phyloP scores from a whole-genome alignment of 2,797 vertebrate genomes.

The Sphenodon punctatus region DNA sequence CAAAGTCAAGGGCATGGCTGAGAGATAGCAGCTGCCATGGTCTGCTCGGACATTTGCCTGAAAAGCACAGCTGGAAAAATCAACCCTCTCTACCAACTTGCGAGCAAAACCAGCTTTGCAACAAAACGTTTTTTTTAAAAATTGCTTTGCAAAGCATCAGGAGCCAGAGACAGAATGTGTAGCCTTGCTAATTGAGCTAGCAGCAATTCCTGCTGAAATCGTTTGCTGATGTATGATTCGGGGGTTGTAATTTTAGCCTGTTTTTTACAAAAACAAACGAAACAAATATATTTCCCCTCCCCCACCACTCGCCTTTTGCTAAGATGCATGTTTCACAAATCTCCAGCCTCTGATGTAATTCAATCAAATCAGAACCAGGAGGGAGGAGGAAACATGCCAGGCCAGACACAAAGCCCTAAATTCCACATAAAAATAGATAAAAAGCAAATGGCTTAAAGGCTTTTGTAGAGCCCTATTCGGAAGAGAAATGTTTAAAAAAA shows the following conservation, averaged over 20 bases:
- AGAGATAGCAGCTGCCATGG: background rate
- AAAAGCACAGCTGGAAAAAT: background rate
- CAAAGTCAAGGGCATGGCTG: background rate
- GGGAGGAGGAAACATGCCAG: conserved; percentile 28
- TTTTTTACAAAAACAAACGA: background rate
- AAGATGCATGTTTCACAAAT: conserved; percentile 19
- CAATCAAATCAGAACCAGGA: conserved; percentile 44
- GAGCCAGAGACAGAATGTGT: background rate
- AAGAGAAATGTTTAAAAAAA: background rate
- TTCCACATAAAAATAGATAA: conserved; percentile 77
- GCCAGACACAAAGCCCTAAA: conserved; percentile 68
- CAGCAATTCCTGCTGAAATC: background rate
- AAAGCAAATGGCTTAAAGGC: conserved; percentile 73
- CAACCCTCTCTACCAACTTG: background rate
- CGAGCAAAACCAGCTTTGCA: background rate
- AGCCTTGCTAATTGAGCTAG: background rate
- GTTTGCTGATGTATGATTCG: fast-evolving
- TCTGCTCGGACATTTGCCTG: background rate
- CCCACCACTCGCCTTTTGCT: conserved; percentile 4
- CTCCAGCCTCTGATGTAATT: conserved; percentile 61
- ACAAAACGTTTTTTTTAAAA: background rate
- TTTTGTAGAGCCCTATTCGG: conserved; percentile 65
- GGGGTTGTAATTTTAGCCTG: background rate
- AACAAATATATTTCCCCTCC: no score
- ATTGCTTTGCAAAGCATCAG: background rate